Evolutionary conservation across 2,888 invertebrate species (phyloP), one percentile per base, ranked within the genome.

Genomic region (Sphaerophoria rueppellii): DNA sequence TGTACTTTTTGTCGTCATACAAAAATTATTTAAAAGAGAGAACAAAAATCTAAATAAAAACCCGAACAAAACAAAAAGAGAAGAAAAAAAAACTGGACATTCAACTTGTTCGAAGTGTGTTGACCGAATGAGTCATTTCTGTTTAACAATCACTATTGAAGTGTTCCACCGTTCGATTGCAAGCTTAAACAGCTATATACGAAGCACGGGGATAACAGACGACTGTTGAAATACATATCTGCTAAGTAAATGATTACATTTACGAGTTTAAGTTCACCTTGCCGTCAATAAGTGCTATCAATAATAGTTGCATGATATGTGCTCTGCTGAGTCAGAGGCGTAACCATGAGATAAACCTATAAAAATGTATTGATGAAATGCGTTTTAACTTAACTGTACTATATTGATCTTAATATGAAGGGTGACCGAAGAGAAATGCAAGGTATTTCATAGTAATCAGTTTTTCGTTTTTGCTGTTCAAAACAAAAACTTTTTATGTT

Each of bases 71-170:
- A 34, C 4, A 50, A 5, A 46, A 32, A 65, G 11, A 43, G 57
- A 52, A 34, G 67, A 24, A 69, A 48, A 43, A 58, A 48, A 63
- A 82, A 82, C 74, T 71, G 74, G 79, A 67, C 74, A 50, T 34
- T 46, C 73, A 73, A 63, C 57, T 61, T 60, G 54, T 6, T 9
- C 48, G 16, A 37, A 54, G 37, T 63, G n/a, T 75, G 43, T 67
- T 67, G 60, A 75, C 74, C 55, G 74, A 71, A 75, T 83, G 82
- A 83, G 74, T 83, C 79, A 83, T 73, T 67, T 71, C 40, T 67
- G 61, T 60, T 50, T 65, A 35, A n/a, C 16, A 55, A 40, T 81
- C 55, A 71, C 70, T 54, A 14, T 34, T 24, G 24, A 24, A 24
- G 24, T 24, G 24, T 24, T 24, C 24, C 1, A 24, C 2, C 24